phyloP scores from a whole-genome alignment of 2,797 vertebrate species.

The Sparus aurata region DNA sequence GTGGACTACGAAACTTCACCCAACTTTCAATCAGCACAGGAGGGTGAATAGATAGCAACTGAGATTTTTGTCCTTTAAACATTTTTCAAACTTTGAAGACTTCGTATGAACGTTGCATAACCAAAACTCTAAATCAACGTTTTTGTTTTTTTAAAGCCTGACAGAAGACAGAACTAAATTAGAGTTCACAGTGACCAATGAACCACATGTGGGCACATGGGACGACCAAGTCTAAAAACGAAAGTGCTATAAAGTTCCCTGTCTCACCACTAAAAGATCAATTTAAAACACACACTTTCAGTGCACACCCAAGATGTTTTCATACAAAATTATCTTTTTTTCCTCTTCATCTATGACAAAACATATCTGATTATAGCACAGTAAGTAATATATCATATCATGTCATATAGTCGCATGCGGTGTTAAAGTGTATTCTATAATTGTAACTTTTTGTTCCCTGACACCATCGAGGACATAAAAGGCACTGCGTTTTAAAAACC shows the following conservation, averaged over 20 bases:
- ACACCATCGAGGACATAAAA: constrained; percentile 30
- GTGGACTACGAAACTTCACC: too few relatives aligned
- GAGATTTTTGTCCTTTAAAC: too few relatives aligned
- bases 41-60: too few relatives aligned
- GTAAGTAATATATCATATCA: constrained; percentile 5
- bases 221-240: neutral
- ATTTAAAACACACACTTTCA: constrained; percentile 10
- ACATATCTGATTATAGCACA: constrained; percentile 21
- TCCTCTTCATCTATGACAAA: constrained; percentile 5
- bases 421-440: constrained; percentile 4
- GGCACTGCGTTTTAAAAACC: constrained; percentile 17
- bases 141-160: neutral
- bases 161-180: neutral
- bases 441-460: constrained; percentile 9
- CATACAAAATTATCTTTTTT: neutral
- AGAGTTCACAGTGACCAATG: neutral
- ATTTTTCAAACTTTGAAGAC: too few relatives aligned
- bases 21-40: too few relatives aligned
- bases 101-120: neutral
- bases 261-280: neutral
- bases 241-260: neutral
- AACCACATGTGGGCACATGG: neutral
- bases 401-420: neutral
- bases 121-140: neutral
- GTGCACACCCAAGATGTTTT: neutral